Conservation (phyloP, 2,113 vertebrate genomes). For the Thamnaconus septentrionalis region DNA sequence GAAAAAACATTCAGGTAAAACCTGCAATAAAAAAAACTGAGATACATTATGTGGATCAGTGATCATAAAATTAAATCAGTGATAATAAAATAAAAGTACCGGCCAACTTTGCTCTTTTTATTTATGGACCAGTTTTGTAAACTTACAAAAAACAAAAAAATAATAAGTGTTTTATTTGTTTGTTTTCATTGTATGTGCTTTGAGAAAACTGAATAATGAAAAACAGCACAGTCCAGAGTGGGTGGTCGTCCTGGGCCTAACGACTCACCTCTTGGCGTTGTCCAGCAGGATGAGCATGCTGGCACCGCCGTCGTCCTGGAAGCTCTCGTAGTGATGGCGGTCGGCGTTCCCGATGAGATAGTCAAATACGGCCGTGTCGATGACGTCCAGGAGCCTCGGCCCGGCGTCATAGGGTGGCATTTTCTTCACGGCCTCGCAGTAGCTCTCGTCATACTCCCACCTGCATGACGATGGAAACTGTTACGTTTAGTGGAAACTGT, state of each 20-base stretch:
- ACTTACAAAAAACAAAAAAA: no score
- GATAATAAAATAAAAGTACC: no score
- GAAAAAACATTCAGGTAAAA: no score
- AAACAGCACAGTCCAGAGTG: no score
- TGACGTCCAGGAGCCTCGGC: conserved; percentile 91
- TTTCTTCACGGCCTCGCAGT: conserved; percentile 97
- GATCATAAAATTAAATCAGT: no score
- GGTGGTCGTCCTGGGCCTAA: not conserved
- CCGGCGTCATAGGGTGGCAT: conserved; percentile 94
- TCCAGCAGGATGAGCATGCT: conserved; percentile 98
- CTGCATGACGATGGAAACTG: conserved; percentile 56
- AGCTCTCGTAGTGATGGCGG: conserved; percentile 98
- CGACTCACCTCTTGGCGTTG: conserved; percentile 91
- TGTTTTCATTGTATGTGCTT: no score
- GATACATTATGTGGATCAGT: no score
- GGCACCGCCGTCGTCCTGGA: conserved; percentile 95
- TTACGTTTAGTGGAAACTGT: no score
- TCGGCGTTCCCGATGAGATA: conserved; percentile 97
- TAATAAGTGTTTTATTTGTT: no score
- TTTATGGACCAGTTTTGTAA: no score
- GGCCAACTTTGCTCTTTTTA: no score
- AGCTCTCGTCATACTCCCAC: conserved; percentile 98
- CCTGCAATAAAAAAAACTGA: no score
- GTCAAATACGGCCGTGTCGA: conserved; percentile 94
- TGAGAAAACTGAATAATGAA: not conserved